Conservation (phyloP, 1,140 invertebrate species). For the Diuraphis noxia region DNA sequence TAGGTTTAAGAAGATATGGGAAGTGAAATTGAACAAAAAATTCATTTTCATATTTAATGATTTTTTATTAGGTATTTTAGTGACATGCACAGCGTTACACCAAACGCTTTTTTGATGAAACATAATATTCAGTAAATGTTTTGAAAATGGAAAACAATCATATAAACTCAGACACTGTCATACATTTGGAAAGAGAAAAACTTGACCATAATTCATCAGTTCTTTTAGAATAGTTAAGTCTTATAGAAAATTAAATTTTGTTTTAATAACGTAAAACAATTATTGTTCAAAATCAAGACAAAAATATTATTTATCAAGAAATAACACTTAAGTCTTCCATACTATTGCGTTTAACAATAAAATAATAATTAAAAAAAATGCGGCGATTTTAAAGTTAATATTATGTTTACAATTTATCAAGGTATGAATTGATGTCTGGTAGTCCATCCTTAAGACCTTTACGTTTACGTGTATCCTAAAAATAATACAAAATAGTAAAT, state of each 20-base stretch:
- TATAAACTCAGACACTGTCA: not conserved
- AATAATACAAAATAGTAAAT: constrained; percentile 59
- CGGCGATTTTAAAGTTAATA: constrained; percentile 12
- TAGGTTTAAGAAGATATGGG: not conserved
- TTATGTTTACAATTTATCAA: constrained; percentile 83
- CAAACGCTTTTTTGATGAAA: not conserved
- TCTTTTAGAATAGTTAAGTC: not conserved
- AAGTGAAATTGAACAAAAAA: not conserved
- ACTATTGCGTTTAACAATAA: constrained; percentile 52
- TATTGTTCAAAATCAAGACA: constrained; percentile 25
- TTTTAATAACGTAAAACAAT: constrained; percentile 20
- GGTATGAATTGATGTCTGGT: constrained; percentile 87
- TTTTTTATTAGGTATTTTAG: constrained; percentile 48
- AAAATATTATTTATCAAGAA: constrained; percentile 32
- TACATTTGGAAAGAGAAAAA: not conserved
- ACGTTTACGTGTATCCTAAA: constrained; percentile 93
- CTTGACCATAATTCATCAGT: constrained; percentile 29
- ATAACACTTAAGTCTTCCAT: constrained; percentile 32
- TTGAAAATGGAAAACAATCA: constrained; percentile 21
- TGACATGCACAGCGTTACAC: constrained; percentile 36
- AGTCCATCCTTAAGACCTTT: constrained; percentile 98
- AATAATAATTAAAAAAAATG: constrained; percentile 46
- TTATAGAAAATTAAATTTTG: constrained; percentile 16
- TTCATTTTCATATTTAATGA: not conserved
- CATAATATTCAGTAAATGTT: constrained; percentile 35